Percentiles rank a stretch among this genome's conserved stretches.
Conservation (phyloP, 2,888 invertebrate genomes). For the Odontocolon sp. region DNA sequence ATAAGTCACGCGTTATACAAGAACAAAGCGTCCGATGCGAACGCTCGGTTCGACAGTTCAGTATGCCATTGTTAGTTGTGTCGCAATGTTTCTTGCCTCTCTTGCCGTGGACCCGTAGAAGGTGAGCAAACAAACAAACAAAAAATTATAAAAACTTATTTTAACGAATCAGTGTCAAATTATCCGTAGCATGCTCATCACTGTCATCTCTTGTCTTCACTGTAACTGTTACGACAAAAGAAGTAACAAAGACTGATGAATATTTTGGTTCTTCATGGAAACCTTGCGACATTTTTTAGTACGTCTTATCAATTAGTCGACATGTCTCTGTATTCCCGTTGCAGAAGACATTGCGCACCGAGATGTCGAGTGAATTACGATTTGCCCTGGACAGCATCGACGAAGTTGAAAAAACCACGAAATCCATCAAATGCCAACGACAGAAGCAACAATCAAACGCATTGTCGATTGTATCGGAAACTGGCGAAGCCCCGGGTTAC, state of each 20-base stretch:
- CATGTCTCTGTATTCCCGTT: conserved; percentile 58
- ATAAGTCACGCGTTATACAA: conserved; percentile 14
- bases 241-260: neutral
- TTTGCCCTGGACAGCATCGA: conserved; percentile 86
- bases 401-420: conserved; percentile 66
- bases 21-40: conserved; percentile 19
- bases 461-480: conserved; percentile 70
- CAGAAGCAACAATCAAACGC: conserved; percentile 67
- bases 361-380: conserved; percentile 88
- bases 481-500: conserved; percentile 66
- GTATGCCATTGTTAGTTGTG: conserved; percentile 82
- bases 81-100: conserved; percentile 82
- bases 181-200: conserved; percentile 33
- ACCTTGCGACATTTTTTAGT: conserved; percentile 33
- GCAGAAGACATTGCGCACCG: conserved; percentile 88
- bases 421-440: conserved; percentile 64
- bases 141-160: conserved; percentile 34
- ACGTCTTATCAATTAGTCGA: neutral
- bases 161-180: conserved; percentile 19
- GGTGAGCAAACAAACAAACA: conserved; percentile 80
- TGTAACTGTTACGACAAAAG: neutral
- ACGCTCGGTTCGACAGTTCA: conserved; percentile 64
- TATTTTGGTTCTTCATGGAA: conserved; percentile 19
- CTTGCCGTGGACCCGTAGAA: conserved; percentile 81
- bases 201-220: conserved; percentile 11